phyloP scores from a whole-genome alignment of 1,140 invertebrate genomes.

The Holotrichia oblita region DNA sequence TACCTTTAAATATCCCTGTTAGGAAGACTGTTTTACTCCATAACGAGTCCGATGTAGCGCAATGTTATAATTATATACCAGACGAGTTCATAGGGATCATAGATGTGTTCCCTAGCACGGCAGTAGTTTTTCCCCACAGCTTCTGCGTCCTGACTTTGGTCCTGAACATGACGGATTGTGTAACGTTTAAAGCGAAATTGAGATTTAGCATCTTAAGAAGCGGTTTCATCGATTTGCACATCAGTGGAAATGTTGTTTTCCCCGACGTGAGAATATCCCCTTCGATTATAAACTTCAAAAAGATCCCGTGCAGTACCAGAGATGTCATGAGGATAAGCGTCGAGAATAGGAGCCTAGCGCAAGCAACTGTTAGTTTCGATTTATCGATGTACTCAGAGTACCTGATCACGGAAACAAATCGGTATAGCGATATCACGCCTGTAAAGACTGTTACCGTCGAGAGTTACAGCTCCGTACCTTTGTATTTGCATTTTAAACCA shows the following conservation, averaged over 20 bases:
- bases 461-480: conserved; percentile 38
- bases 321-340: conserved; percentile 48
- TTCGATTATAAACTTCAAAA: conserved; percentile 47
- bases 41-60: background rate
- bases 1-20: background rate
- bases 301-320: conserved; percentile 49
- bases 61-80: conserved; percentile 45
- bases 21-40: background rate
- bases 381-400: conserved; percentile 56
- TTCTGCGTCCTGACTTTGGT: conserved; percentile 40
- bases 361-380: conserved; percentile 49
- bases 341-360: conserved; percentile 50
- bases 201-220: background rate
- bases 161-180: conserved; percentile 23
- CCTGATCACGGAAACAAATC: conserved; percentile 32
- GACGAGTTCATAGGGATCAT: conserved; percentile 44
- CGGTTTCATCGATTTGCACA: conserved; percentile 36
- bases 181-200: conserved; percentile 31
- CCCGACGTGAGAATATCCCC: conserved; percentile 53
- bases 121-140: conserved; percentile 50
- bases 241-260: conserved; percentile 51
- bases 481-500: conserved; percentile 57
- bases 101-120: conserved; percentile 47
- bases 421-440: background rate
- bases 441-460: conserved; percentile 8